Evolutionary conservation across 2,888 invertebrate genomes (phyloP), one percentile per base, ranked within the genome.

Genomic region (Chloroclysta siterata): DNA sequence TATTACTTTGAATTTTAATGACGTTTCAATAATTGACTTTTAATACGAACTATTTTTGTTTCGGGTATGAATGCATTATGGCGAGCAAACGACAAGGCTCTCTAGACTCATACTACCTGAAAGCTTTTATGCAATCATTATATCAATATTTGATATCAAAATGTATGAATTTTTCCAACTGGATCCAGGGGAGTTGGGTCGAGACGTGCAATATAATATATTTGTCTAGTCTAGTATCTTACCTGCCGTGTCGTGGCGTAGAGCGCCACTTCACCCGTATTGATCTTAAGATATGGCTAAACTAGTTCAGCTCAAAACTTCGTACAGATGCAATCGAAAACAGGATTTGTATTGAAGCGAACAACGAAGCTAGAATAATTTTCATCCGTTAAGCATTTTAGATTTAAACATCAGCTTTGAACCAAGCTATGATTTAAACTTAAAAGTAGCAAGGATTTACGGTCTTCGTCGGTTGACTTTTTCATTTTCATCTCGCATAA

Each of bases 1-100:
- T 74, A 77, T 77, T 72, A 67, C 69, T 77, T 71, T 74, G 70
- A 75, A 76, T 78, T 75, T 74, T 63, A 71, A 70, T 72, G 70
- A 60, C 47, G 66, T 61, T 72, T 71, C 66, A 56, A 64, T 71
- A 50, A 63, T 55, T 39, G 64, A 22, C 58, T 65, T 63, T 57
- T 42, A 57, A 65, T 61, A 44, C 28, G 15, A 33, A 53, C 50
- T 52, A 39, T 39, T 53, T 60, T 52, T 65, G 36, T 29, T 47
- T 51, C 36, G 60, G 29, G 28, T 42, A 48, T 61, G 51, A 61
- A 58, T 61, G 51, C 44, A 53, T 57, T 54, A 52, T 42, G 54
- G 52, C 17, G 47, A 58, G 39, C 33, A 54, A 48, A 62, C 53
- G 53, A 53, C 51, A 33, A 41, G 41, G 42, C 28, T 64, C 42